Evolutionary conservation across 2,113 vertebrate species (phyloP).

Genomic region (Psilopsiagon aymara): DNA sequence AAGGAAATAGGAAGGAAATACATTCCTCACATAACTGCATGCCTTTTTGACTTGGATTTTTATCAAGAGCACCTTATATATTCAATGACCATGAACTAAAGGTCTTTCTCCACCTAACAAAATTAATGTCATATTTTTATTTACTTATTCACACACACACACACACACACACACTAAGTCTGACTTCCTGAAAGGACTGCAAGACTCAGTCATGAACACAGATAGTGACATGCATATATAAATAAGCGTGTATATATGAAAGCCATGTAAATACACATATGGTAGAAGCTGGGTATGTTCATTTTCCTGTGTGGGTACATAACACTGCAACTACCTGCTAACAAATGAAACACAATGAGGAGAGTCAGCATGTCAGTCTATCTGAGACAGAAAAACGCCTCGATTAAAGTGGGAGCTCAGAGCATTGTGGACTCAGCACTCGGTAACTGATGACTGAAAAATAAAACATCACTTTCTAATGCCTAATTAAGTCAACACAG

Average conservation of each 20-base stretch:
- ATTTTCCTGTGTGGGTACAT: not conserved
- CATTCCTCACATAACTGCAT: not conserved
- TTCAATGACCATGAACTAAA: not conserved
- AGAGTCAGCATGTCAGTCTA: not conserved
- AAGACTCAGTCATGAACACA: not conserved
- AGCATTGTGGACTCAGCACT: not conserved
- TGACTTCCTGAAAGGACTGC: not conserved
- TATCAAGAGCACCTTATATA: not conserved
- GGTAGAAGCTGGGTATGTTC: not conserved
- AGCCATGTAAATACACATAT: not conserved
- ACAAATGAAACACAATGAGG: not conserved
- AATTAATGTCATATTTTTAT: not conserved
- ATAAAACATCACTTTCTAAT: not conserved
- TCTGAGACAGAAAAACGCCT: not conserved
- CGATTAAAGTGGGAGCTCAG: not conserved
- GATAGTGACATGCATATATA: not conserved
- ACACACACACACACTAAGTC: not conserved
- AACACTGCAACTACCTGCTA: not conserved
- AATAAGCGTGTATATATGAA: not conserved
- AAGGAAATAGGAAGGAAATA: not conserved
- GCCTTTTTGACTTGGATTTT: not conserved
- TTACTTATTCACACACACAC: not conserved
- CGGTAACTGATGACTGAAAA: not conserved
- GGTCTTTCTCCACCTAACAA: not conserved
- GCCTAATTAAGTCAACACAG: not conserved